Conservation (phyloP, 2,113 vertebrate species). For the Sminthopsis crassicaudata region DNA sequence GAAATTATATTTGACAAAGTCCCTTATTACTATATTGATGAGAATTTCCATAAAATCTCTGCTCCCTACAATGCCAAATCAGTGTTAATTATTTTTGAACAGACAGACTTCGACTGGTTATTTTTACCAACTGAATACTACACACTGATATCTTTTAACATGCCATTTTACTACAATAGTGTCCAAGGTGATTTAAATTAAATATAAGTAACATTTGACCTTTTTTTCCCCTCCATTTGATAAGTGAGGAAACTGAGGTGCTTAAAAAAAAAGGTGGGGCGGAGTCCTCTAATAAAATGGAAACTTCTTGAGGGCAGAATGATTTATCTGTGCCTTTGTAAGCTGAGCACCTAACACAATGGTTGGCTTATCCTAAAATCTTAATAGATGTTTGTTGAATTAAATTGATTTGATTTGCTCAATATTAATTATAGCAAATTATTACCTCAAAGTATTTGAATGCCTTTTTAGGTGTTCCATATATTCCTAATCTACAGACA, state of each 20-base stretch:
- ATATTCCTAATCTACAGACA: neutral
- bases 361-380: neutral
- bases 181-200: too few species aligned
- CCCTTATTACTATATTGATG: neutral
- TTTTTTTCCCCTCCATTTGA: too few species aligned
- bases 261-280: neutral
- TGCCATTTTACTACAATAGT: neutral
- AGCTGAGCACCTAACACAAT: neutral
- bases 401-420: neutral
- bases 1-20: conserved; percentile 1
- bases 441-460: neutral
- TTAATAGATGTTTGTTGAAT: neutral
- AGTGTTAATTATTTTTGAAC: neutral
- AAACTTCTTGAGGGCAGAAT: neutral
- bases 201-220: too few species aligned
- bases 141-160: neutral
- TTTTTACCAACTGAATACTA: conserved; percentile 1
- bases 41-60: neutral
- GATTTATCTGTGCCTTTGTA: neutral
- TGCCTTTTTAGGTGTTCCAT: neutral
- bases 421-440: neutral
- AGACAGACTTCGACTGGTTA: neutral
- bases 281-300: neutral
- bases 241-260: neutral
- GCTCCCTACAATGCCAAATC: neutral